A percentile compares a stretch with the other conserved stretches of the same genome.
Conservation (phyloP, 37 sponge, comb jelly and placozoan genomes). For the Hexactinellida sp. region DNA sequence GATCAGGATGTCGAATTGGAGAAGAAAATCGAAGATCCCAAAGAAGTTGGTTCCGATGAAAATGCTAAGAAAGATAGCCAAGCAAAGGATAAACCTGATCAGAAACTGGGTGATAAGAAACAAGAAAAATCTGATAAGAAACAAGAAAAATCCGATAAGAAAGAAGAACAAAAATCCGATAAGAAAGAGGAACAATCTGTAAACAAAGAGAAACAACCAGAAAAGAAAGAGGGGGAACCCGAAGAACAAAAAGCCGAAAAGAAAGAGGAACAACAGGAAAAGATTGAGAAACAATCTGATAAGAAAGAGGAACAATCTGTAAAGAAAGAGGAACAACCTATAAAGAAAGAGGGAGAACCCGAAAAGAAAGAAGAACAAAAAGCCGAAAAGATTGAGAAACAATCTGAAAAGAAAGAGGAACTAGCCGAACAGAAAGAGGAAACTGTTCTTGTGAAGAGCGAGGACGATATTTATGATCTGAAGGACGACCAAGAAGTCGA, state of each 20-base stretch:
- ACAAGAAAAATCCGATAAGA: not conserved
- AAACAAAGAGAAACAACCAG: not conserved
- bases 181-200: not conserved
- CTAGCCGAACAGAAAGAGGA: not conserved
- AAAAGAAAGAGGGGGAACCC: not conserved
- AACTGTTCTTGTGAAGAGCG: not conserved
- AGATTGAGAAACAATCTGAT: not conserved
- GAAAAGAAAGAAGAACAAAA: not conserved
- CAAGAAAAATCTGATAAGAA: not conserved
- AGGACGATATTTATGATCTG: not conserved
- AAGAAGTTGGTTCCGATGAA: no score
- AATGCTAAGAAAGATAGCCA: not conserved
- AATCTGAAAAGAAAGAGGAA: not conserved
- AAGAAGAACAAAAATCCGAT: not conserved
- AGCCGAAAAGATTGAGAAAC: not conserved
- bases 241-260: not conserved
- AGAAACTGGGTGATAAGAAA: not conserved
- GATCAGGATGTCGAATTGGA: slow-evolving; percentile 19
- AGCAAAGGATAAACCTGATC: not conserved
- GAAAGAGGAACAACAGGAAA: not conserved
- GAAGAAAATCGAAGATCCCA: not conserved
- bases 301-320: not conserved
- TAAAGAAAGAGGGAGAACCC: not conserved
- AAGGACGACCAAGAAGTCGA: not conserved
- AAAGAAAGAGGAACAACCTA: not conserved